Evolutionary conservation across 2,888 invertebrate genomes (phyloP).

Genomic region (Drosophila kanekoi): DNA sequence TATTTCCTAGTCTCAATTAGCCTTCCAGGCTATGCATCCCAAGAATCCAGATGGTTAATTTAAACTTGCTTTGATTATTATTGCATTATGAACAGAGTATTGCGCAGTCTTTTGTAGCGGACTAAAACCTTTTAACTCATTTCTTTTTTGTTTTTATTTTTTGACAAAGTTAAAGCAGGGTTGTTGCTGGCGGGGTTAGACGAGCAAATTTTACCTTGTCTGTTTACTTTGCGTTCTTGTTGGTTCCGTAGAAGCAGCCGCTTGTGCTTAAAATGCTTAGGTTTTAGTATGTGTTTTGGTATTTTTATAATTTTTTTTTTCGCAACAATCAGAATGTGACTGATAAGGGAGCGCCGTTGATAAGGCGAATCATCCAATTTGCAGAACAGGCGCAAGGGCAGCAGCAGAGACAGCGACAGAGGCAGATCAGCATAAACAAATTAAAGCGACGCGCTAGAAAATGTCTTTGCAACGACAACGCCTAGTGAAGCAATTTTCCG

Average conservation of each 20-base stretch:
- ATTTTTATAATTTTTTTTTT: conserved; percentile 38
- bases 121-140: not conserved
- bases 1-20: too few species aligned
- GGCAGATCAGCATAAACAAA: conserved; percentile 58
- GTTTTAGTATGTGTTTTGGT: conserved; percentile 33
- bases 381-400: conserved; percentile 24
- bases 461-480: conserved; percentile 28
- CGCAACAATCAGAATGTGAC: conserved; percentile 53
- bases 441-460: conserved; percentile 19
- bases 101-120: not conserved
- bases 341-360: conserved; percentile 60
- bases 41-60: too few species aligned
- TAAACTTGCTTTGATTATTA: too few species aligned
- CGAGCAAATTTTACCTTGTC: conserved; percentile 35
- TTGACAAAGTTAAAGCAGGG: not conserved
- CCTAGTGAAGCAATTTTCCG: conserved; percentile 61
- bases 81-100: not conserved
- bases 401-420: conserved; percentile 1
- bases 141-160: conserved; percentile 13
- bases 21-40: too few species aligned
- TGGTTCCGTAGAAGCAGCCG: conserved; percentile 21
- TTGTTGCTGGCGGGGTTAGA: not conserved
- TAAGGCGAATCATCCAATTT: conserved; percentile 39
- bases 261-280: conserved; percentile 18
- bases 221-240: conserved; percentile 4